phyloP scores from a whole-genome alignment of 2,888 invertebrate genomes.

The Macrosiphum euphorbiae region DNA sequence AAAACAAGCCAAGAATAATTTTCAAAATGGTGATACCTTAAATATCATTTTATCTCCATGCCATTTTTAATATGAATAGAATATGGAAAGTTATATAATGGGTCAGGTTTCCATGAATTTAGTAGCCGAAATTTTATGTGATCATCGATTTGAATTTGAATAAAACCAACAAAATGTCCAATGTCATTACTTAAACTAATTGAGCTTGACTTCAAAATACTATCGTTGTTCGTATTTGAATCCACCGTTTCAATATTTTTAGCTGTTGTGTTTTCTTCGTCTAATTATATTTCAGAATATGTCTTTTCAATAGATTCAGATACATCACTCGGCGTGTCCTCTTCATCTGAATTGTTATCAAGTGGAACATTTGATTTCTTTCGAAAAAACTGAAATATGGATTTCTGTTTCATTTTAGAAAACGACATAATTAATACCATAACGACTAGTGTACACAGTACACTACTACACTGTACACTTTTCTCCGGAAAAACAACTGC shows the following conservation, averaged over 20 bases:
- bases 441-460: too few relatives aligned
- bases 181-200: not conserved
- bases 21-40: slow-evolving; percentile 54
- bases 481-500: too few relatives aligned
- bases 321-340: too few relatives aligned
- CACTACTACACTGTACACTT: too few relatives aligned
- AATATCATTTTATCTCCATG: slow-evolving; percentile 46
- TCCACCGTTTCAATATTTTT: not conserved
- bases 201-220: not conserved
- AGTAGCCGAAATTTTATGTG: not conserved
- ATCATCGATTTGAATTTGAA: not conserved
- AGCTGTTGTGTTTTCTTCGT: not conserved
- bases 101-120: slow-evolving; percentile 55
- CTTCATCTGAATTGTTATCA: too few relatives aligned
- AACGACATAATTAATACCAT: too few relatives aligned
- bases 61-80: slow-evolving; percentile 53
- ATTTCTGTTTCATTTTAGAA: too few relatives aligned
- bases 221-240: too few relatives aligned
- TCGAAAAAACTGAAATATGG: too few relatives aligned
- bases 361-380: too few relatives aligned
- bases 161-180: not conserved
- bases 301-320: not conserved
- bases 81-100: slow-evolving; percentile 48
- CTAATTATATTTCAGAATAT: not conserved
- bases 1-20: slow-evolving; percentile 52